Conservation (phyloP, 2,888 invertebrate genomes). For the Drosophila kuntzei region DNA sequence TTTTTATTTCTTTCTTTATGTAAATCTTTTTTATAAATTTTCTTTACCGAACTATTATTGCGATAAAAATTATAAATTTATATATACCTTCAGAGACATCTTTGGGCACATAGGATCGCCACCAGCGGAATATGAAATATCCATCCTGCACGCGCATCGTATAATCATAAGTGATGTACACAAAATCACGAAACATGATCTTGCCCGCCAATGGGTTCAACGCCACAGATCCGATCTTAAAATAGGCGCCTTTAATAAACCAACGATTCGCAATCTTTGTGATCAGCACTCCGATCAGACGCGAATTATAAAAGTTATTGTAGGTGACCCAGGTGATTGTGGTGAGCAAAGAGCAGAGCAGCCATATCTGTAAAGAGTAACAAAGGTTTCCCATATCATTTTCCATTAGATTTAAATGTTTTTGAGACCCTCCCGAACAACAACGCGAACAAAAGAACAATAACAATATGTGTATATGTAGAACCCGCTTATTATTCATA, state of each 20-base stretch:
- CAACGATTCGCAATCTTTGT: conserved; percentile 95
- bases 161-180: conserved; percentile 97
- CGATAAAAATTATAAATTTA: neutral
- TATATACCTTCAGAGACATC: conserved; percentile 95
- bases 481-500: conserved; percentile 21
- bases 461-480: neutral
- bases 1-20: no score
- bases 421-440: conserved; percentile 4
- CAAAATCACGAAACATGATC: conserved; percentile 98
- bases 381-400: conserved; percentile 19
- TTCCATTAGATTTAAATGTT: conserved; percentile 9
- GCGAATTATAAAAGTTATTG: conserved; percentile 97
- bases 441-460: conserved; percentile 4
- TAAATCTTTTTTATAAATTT: no score
- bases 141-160: conserved; percentile 97
- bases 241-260: conserved; percentile 93
- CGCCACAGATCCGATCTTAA: conserved; percentile 97
- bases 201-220: conserved; percentile 98
- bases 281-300: conserved; percentile 95
- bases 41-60: no score
- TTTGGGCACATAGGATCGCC: conserved; percentile 97
- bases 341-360: conserved; percentile 92
- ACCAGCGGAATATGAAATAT: conserved; percentile 98
- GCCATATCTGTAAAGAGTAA: conserved; percentile 86
- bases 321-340: conserved; percentile 97